phyloP scores from a whole-genome alignment of 1,140 invertebrate genomes.

The Popillia japonica region DNA sequence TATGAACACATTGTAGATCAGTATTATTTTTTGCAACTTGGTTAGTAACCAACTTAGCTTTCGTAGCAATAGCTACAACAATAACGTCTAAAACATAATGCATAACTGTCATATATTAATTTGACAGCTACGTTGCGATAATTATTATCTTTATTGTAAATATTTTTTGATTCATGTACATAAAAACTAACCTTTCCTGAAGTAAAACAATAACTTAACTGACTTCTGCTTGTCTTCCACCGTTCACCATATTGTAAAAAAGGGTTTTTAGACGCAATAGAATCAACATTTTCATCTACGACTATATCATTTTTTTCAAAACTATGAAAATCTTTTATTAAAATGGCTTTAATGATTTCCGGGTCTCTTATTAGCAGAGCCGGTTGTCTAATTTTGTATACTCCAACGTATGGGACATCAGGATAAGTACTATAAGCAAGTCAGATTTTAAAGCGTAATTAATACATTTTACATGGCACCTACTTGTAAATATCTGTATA shows the following conservation, averaged over 20 bases:
- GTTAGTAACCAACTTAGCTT: too few species aligned
- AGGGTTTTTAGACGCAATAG: slow-evolving; percentile 55
- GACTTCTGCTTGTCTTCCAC: slow-evolving; percentile 58
- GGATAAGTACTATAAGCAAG: slow-evolving; percentile 47
- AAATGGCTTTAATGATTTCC: slow-evolving; percentile 60
- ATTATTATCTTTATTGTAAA: too few species aligned
- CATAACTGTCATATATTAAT: too few species aligned
- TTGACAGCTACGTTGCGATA: too few species aligned
- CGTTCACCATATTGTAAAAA: slow-evolving; percentile 52
- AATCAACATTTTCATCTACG: slow-evolving; percentile 55
- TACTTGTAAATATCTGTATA: slow-evolving; percentile 48
- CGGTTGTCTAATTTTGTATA: slow-evolving; percentile 52
- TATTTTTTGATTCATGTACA: too few species aligned
- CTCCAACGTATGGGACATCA: slow-evolving; percentile 51
- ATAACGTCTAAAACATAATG: too few species aligned
- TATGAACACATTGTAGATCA: too few species aligned
- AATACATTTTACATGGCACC: neutral
- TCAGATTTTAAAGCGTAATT: neutral
- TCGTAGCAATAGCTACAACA: too few species aligned
- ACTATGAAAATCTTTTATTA: slow-evolving; percentile 61
- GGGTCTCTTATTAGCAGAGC: slow-evolving; percentile 58
- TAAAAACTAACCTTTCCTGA: slow-evolving; percentile 54
- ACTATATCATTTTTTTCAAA: slow-evolving; percentile 59
- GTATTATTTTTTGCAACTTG: too few species aligned
- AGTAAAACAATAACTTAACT: slow-evolving; percentile 59